Base-by-base conservation (phyloP, 1,140 invertebrate genomes). In the Diorhabda elongata region DNA sequence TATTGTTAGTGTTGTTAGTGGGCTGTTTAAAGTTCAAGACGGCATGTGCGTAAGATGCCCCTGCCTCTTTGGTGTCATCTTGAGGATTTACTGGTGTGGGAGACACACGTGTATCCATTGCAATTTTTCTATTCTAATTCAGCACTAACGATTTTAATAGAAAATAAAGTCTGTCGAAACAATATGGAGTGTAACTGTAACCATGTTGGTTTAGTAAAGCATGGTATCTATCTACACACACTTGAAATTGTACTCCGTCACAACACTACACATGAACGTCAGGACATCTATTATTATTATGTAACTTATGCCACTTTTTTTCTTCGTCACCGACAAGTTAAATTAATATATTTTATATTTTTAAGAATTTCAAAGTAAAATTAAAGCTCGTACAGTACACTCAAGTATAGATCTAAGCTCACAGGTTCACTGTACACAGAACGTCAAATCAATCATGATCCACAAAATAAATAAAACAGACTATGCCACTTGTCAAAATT, bases 151-250 rank as follows among this genome's bases (percentile, higher is more conserved):
- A 69, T 52, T 63, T 74, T 72, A 74, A 60, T 61, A 66, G 64
- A 66, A 71, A 73, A 73, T 73, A 70, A 65, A 58, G 69, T 70
- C 73, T 69, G 71, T 73, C 66, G 57, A 69, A 72, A 73, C 77
- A 78, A 78, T 78, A 78, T 78, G 76, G 76, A 76, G 69, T 72
- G 69, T 74, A 71, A 80, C 78, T 78, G 69, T 75, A 71, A 80
- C 78, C 79, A 80, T 80, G 75, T 75, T 80, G 72, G 64, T 69
- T 78, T 71, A 79, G 64, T 70, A 79, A 79, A 73, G 78, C 79
- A 80, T 79, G 79, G 78, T 67, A 73, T 57, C 58, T 45, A 61
- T 61, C 58, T 47, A 56, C 45, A 68, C 47, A 47, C 47, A 65
- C 57, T 60, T 69, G 60, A 58, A 43, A 69, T 65, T 58, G 57